Base-by-base conservation (phyloP, 2,113 vertebrate genomes). In the Eublepharis macularius region DNA sequence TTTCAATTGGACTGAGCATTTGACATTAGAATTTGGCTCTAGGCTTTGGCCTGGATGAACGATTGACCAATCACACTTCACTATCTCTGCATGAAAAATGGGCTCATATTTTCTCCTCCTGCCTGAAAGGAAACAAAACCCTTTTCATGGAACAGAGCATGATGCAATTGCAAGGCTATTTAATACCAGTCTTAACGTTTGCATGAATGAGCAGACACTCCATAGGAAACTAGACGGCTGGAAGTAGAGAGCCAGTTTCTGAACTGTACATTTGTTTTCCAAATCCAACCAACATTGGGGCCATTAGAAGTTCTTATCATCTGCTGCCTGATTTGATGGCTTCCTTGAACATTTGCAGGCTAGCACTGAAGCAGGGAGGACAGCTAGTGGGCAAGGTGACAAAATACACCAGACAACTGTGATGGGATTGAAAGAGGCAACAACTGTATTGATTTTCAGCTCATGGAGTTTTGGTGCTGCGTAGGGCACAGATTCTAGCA, bases 191-290 rank as follows among this genome's bases (percentile, higher is more conserved):
- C 85, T 63, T 76, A 68, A 70, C 3, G 0, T 41, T n/a, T 63
- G 16, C 41, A 87, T 68, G 85, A 75, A 39, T 73, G 84, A 89
- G 69, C 0, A 0, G 3, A 41, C 9, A 10, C 75, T 88, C 77
- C 51, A 39, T 9, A 51, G 66, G 1, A 39, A 88, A 32, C 14
- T 54, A 72, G n/a, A 70, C 11, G 82, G 43, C 26, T 49, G 21
- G 45, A 51, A 73, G 41, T 4, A 17, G 57, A 51, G 0, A 68
- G 0, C 0, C 10, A 82, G 41, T 29, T 36, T 82, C 41, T 83
- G 41, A 72, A 34, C 19, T 8, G 21, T 29, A 60, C 2, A 43
- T 51, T 7, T 69, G 36, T 43, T 69, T 43, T 19, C 66, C 34
- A 9, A 69, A 76, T 66, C 54, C 57, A 78, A 12, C 29, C 51